A percentile compares a stretch with the other conserved stretches of the same genome.
phyloP scores from a whole-genome alignment of 2,888 invertebrate species.

The Mystacides longicornis region DNA sequence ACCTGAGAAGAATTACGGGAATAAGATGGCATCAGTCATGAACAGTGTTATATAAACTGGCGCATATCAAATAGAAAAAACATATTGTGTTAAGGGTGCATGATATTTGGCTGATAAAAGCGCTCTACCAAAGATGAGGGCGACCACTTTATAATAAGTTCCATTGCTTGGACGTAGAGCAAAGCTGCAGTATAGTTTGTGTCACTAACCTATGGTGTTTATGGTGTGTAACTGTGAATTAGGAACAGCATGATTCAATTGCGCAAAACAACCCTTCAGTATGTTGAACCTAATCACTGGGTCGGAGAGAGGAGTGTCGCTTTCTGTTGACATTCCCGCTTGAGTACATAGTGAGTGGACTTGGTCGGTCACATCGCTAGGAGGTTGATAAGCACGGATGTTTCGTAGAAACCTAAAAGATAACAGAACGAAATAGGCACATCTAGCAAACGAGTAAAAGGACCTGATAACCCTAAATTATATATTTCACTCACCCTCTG shows the following conservation, averaged over 20 bases:
- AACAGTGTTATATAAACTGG: too few species aligned
- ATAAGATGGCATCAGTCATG: too few species aligned
- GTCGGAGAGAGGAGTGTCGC: constrained; percentile 39
- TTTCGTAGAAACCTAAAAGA: constrained; percentile 64
- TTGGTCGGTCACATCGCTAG: constrained; percentile 53
- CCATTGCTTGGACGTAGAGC: too few species aligned
- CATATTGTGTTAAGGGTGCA: too few species aligned
- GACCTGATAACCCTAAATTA: background rate
- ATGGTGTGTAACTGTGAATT: constrained; percentile 75
- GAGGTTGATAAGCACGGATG: constrained; percentile 67
- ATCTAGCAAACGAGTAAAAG: too few species aligned
- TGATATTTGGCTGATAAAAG: too few species aligned
- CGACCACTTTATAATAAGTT: too few species aligned
- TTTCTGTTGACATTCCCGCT: constrained; percentile 41
- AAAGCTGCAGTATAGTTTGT: too few species aligned
- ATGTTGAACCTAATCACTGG: constrained; percentile 58
- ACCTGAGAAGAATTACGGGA: too few species aligned
- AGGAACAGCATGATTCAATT: constrained; percentile 71
- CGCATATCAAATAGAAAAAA: too few species aligned
- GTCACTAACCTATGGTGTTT: constrained; percentile 62
- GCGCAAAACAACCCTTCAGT: constrained; percentile 59
- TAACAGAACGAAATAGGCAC: background rate
- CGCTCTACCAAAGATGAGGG: too few species aligned
- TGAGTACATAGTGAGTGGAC: constrained; percentile 54
- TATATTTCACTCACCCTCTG: background rate